These are phyloP conservation scores for Ariopsis seemanni DNA, from an alignment of 2,113 vertebrate genomes.

Conservation along the genomic window DNA sequence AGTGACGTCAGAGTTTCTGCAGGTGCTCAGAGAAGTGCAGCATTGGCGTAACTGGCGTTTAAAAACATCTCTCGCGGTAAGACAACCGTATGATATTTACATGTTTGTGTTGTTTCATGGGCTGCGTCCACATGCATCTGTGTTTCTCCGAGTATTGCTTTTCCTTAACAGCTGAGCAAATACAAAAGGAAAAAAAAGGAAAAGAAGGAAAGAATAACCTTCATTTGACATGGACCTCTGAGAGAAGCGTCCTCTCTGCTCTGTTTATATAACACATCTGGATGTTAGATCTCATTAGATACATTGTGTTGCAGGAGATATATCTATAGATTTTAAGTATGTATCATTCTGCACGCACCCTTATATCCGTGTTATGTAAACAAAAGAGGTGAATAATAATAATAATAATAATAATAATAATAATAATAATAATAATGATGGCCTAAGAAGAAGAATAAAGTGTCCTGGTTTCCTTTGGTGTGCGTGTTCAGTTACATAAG, in stretches of 20 bases:
- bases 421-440: background rate
- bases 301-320: background rate
- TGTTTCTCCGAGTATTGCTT: background rate
- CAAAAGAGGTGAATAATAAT: background rate
- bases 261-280: constrained; percentile 41
- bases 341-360: background rate
- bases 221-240: constrained; percentile 54
- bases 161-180: background rate
- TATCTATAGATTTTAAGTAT: background rate
- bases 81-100: constrained; percentile 39
- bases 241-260: constrained; percentile 35
- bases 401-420: background rate
- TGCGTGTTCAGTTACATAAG: constrained; percentile 9
- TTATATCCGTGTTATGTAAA: no score
- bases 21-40: constrained; percentile 69
- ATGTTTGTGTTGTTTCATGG: background rate
- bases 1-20: constrained; percentile 62
- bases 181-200: background rate
- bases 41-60: constrained; percentile 63
- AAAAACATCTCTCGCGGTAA: constrained; percentile 67
- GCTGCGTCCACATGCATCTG: background rate
- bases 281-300: background rate
- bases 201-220: constrained; percentile 49
- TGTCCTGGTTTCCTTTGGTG: background rate
- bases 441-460: background rate